These are phyloP conservation scores for Carcina quercana DNA, from an alignment of 2,888 invertebrate genomes.

Conservation along the genomic window DNA sequence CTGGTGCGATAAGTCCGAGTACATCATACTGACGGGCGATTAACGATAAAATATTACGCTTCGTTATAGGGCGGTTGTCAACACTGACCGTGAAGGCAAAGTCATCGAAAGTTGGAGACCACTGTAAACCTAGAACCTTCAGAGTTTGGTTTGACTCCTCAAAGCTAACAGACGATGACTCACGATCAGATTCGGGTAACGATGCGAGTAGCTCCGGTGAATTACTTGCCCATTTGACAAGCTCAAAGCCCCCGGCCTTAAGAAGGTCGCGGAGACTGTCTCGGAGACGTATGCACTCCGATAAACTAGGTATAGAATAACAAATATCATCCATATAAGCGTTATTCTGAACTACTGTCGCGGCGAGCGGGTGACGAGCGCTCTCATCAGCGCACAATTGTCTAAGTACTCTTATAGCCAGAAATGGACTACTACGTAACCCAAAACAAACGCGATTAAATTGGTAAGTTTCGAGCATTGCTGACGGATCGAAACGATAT, in stretches of 20 bases:
- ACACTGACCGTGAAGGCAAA: background rate
- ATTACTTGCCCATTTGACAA: constrained; percentile 1
- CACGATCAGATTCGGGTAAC: background rate
- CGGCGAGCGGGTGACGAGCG: background rate
- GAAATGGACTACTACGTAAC: constrained; percentile 8
- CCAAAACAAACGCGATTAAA: constrained; percentile 11
- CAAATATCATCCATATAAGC: background rate
- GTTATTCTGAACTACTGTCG: background rate
- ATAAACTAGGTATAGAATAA: background rate
- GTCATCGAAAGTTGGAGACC: background rate
- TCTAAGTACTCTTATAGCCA: constrained; percentile 11
- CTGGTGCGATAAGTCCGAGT: constrained; percentile 13
- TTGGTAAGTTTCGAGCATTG: constrained; percentile 2
- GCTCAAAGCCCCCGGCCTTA: background rate
- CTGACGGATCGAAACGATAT: background rate
- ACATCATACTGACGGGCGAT: constrained; percentile 14
- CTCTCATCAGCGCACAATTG: constrained; percentile 1
- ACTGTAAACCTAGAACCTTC: background rate
- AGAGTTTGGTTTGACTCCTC: background rate
- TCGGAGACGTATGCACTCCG: background rate
- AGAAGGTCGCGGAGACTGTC: background rate
- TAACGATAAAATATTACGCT: constrained; percentile 12
- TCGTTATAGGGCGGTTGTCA: constrained; percentile 7
- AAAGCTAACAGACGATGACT: background rate
- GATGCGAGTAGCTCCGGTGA: background rate